These are phyloP conservation scores for Sylvietta virens DNA, from an alignment of 2,113 vertebrate genomes.

Conservation along the genomic window DNA sequence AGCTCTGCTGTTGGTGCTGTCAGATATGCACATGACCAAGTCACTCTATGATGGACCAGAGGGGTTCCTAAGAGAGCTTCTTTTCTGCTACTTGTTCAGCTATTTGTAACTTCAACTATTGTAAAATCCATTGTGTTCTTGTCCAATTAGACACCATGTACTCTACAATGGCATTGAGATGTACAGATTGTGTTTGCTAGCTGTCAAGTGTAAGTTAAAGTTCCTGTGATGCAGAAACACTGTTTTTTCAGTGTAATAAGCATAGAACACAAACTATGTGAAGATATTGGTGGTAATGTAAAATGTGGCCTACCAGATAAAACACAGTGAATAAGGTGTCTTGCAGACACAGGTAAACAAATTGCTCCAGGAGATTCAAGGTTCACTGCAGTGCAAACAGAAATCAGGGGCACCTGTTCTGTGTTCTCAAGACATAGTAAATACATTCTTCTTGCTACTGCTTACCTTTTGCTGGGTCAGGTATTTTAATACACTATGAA, in stretches of 20 bases:
- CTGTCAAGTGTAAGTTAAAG: not conserved
- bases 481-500: conserved; percentile 15
- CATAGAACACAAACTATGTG: not conserved
- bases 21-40: accelerated
- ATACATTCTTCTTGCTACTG: conserved; percentile 35
- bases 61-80: not conserved
- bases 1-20: not conserved
- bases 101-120: not conserved
- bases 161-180: not conserved
- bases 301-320: not conserved
- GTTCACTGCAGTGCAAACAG: conserved; percentile 66
- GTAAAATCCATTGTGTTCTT: not conserved
- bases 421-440: conserved; percentile 63
- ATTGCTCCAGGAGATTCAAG: conserved; percentile 48
- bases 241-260: not conserved
- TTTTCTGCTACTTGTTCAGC: not conserved
- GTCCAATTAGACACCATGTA: not conserved
- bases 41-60: not conserved
- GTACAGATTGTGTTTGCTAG: not conserved
- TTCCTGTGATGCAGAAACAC: not conserved
- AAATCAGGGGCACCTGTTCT: conserved; percentile 36
- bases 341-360: conserved; percentile 72
- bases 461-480: conserved; percentile 60
- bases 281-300: not conserved
- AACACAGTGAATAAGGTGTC: not conserved